phyloP scores from a whole-genome alignment of 2,888 invertebrate species.

The Cerceris rybyensis region DNA sequence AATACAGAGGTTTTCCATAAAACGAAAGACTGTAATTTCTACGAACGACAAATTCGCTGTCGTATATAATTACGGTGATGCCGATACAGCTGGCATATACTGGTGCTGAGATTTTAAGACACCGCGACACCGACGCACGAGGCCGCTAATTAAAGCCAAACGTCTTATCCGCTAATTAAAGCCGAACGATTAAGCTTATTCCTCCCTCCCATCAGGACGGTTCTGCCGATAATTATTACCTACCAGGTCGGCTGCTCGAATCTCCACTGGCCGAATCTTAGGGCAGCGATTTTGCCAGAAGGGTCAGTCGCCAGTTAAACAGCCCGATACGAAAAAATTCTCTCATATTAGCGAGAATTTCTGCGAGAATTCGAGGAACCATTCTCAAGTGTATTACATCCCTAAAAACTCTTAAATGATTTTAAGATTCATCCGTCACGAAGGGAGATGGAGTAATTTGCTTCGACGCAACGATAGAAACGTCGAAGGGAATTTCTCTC shows the following conservation, averaged over 20 bases:
- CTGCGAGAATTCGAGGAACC: not conserved
- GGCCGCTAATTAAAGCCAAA: conserved; percentile 62
- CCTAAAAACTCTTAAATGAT: not conserved
- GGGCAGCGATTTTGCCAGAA: conserved; percentile 34
- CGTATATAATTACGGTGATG: conserved; percentile 40
- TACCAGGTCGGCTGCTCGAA: conserved; percentile 41
- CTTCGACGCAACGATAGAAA: too few species aligned
- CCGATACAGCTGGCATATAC: conserved; percentile 11
- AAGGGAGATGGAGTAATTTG: too few species aligned
- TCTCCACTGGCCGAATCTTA: conserved; percentile 48
- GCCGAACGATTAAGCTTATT: conserved; percentile 57
- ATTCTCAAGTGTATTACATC: not conserved
- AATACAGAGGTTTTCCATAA: not conserved
- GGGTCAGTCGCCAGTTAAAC: conserved; percentile 17
- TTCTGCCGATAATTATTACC: conserved; percentile 63
- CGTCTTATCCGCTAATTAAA: conserved; percentile 65
- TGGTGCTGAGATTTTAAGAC: conserved; percentile 31
- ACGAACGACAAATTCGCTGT: conserved; percentile 28
- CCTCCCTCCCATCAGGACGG: conserved; percentile 32
- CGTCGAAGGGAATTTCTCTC: too few species aligned
- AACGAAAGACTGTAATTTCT: conserved; percentile 17
- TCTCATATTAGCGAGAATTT: not conserved
- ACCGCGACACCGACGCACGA: conserved; percentile 38
- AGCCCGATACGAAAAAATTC: not conserved
- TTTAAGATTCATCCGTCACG: not conserved